Base-by-base conservation (phyloP, 1,140 invertebrate genomes). In the Penaeus japonicus region DNA sequence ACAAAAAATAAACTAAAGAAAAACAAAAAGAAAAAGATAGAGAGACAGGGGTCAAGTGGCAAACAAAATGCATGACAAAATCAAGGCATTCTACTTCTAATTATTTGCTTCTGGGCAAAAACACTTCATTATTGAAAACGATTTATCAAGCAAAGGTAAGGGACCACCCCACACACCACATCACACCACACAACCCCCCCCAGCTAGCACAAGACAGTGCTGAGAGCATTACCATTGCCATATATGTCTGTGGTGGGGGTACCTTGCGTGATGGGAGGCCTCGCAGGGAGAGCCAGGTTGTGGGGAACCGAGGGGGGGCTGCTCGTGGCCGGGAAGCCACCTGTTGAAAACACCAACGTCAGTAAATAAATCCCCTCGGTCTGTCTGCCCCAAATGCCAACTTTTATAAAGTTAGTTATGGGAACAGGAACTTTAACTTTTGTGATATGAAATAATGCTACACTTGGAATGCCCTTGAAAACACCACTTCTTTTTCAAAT, bases 251-350 rank as follows among this genome's bases (percentile, higher is more conserved):
- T 62, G 85, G 77, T 87, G 77, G 78, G 84, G 57, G 85, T 87
- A 87, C 85, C 77, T 87, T 87, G 85, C 35, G 35, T 53, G 55
- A 87, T 87, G 35, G 85, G 85, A 24, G 85, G 85, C 85, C 85
- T 87, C 57, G 85, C 27, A 47, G 85, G 39, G 78, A 81, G 85
- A 73, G 79, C 85, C 79, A 87, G 47, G 85, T 70, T 87, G 85
- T 87, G 85, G 78, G 85, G 78, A 53, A 87, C 85, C 32, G 85
- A 80, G 57, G 85, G 85, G 78, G 84, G 84, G 54, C 85, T 87
- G 85, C 85, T 87, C 77, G 77, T 87, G 85, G 77, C 85, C 57
- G 85, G 85, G 78, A 87, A 87, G 85, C 85, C 77, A 59, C 85
- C 85, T 87, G 85, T 80, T 54, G 47, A 80, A 80, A 80, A 79